phyloP scores from a whole-genome alignment of 2,113 vertebrate genomes.

The Athene noctua region DNA sequence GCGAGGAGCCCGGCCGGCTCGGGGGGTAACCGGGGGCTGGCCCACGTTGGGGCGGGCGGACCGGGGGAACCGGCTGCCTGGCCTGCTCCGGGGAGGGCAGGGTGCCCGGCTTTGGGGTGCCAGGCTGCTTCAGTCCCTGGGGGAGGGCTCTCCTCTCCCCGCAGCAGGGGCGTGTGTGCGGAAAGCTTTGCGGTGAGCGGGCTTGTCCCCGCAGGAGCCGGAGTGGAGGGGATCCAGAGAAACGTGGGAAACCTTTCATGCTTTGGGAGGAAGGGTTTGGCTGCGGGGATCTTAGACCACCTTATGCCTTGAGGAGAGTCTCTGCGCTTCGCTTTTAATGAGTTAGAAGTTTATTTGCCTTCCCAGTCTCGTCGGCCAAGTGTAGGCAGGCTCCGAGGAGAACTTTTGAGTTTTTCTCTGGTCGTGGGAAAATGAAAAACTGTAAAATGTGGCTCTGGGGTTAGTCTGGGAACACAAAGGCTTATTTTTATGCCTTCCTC shows the following conservation, averaged over 20 bases:
- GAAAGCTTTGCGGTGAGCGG: background rate
- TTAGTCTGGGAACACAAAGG: background rate
- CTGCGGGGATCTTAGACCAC: rapidly evolving
- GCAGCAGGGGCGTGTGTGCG: rapidly evolving
- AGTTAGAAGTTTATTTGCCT: background rate
- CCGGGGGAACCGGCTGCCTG: background rate
- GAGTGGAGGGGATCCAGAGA: background rate
- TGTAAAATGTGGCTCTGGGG: background rate
- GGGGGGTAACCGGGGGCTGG: background rate
- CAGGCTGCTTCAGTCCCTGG: rapidly evolving
- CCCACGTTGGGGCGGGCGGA: background rate
- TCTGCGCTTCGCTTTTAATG: rapidly evolving
- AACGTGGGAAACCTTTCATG: background rate
- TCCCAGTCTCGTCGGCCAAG: background rate
- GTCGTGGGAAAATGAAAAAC: background rate
- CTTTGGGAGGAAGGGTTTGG: background rate
- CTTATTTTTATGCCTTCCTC: background rate
- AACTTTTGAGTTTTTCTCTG: background rate
- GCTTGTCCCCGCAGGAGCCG: background rate
- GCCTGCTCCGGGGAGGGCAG: background rate
- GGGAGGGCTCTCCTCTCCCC: background rate
- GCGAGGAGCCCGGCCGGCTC: background rate
- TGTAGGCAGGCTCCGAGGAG: background rate
- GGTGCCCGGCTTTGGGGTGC: background rate
- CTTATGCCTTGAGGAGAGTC: background rate